phyloP scores from a whole-genome alignment of 2,888 invertebrate genomes.

The Sepiola atlantica region DNA sequence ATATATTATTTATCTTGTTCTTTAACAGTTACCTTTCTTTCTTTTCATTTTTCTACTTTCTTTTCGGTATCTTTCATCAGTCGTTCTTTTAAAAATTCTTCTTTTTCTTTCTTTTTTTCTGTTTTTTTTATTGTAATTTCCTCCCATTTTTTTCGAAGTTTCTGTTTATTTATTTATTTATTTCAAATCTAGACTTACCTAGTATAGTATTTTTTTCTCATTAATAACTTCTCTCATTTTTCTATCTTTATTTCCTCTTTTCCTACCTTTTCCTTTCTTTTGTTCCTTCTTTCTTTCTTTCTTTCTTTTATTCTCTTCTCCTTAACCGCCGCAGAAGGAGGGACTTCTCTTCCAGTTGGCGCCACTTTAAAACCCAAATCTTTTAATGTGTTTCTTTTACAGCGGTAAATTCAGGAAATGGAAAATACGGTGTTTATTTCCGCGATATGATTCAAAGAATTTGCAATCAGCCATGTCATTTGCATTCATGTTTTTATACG shows the following conservation, averaged over 20 bases:
- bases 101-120: too few relatives aligned
- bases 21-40: too few relatives aligned
- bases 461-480: not conserved
- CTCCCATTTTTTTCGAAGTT: too few relatives aligned
- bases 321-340: not conserved
- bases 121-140: too few relatives aligned
- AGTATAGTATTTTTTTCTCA: too few relatives aligned
- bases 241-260: not conserved
- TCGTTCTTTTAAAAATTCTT: too few relatives aligned
- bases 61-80: too few relatives aligned
- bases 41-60: too few relatives aligned
- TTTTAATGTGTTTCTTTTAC: not conserved
- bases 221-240: not conserved
- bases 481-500: too few relatives aligned
- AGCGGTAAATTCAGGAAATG: not conserved
- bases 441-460: not conserved
- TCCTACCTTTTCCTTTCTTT: not conserved
- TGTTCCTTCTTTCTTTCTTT: not conserved
- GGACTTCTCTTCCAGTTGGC: not conserved
- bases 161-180: too few relatives aligned
- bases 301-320: not conserved
- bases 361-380: not conserved
- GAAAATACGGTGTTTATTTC: conserved; percentile 6
- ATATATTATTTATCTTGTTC: too few relatives aligned
- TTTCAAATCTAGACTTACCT: too few relatives aligned